Evolutionary conservation across 2,797 vertebrate species (phyloP).

Genomic region (Antennarius maculatus): DNA sequence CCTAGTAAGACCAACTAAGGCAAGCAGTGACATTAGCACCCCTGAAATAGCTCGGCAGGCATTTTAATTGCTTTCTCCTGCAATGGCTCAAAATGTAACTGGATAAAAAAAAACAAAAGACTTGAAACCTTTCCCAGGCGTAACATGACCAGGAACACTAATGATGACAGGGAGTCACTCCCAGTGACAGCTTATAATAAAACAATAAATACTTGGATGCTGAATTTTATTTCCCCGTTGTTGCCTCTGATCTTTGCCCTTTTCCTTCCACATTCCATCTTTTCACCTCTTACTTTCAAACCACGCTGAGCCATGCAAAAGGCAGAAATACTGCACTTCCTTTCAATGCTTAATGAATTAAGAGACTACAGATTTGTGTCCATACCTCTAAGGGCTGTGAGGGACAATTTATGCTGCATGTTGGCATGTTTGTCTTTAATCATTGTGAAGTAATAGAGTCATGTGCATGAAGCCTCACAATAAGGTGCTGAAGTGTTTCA

Average conservation of each 20-base stretch:
- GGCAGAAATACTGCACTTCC: slow-evolving; percentile 10
- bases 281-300: slow-evolving; percentile 59
- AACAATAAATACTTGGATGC: slow-evolving; percentile 47
- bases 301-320: slow-evolving; percentile 9
- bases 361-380: slow-evolving; percentile 31
- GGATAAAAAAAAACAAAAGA: slow-evolving; percentile 30
- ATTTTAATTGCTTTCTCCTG: slow-evolving; percentile 82
- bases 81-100: slow-evolving; percentile 67
- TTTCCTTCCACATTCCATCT: slow-evolving; percentile 53
- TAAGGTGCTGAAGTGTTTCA: slow-evolving; percentile 87
- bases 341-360: slow-evolving; percentile 26
- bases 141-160: slow-evolving; percentile 24
- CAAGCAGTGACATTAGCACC: slow-evolving; percentile 65
- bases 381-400: slow-evolving; percentile 16
- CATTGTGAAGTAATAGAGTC: slow-evolving; percentile 69
- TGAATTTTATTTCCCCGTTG: slow-evolving; percentile 51
- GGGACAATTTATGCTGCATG: slow-evolving; percentile 52
- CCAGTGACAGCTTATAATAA: slow-evolving; percentile 15
- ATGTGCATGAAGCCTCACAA: slow-evolving; percentile 74
- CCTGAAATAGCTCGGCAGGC: slow-evolving; percentile 78
- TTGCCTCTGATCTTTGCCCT: slow-evolving; percentile 43
- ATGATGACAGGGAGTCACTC: slow-evolving; percentile 16
- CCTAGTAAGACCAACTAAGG: slow-evolving; percentile 63
- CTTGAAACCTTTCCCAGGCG: slow-evolving; percentile 45
- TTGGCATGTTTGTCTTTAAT: slow-evolving; percentile 71